These are phyloP conservation scores for Rotaria socialis DNA, from an alignment of 2,888 invertebrate species.

Conservation along the genomic window DNA sequence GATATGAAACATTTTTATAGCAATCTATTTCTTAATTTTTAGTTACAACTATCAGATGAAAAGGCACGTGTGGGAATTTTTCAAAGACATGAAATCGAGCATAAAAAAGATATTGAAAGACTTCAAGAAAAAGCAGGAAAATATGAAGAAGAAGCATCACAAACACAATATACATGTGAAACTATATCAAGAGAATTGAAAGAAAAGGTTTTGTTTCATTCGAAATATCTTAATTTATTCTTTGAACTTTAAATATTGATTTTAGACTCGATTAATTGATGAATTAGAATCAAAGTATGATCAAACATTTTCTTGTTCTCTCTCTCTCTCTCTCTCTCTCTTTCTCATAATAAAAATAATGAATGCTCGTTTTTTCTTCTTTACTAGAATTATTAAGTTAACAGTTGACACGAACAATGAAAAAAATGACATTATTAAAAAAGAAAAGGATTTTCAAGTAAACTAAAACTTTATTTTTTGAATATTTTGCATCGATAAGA, in stretches of 20 bases:
- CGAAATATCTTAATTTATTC: neutral
- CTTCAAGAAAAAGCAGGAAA: neutral
- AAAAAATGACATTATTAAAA: slow-evolving; percentile 1
- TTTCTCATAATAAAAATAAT: too few species aligned
- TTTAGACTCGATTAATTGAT: neutral
- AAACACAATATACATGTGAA: neutral
- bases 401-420: neutral
- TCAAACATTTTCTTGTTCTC: too few species aligned
- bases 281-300: slow-evolving; percentile 24
- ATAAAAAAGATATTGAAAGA: slow-evolving; percentile 29
- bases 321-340: too few species aligned
- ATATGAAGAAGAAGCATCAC: neutral
- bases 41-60: slow-evolving; percentile 24
- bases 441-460: slow-evolving; percentile 35
- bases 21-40: neutral
- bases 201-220: neutral
- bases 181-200: neutral
- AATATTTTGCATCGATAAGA: neutral
- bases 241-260: neutral
- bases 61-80: slow-evolving; percentile 15
- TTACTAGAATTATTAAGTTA: neutral
- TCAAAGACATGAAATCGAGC: slow-evolving; percentile 13
- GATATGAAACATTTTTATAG: neutral
- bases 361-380: neutral
- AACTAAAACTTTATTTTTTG: neutral